Evolutionary conservation across 2,888 invertebrate genomes (phyloP).

Genomic region (Stenichneumon culpator): DNA sequence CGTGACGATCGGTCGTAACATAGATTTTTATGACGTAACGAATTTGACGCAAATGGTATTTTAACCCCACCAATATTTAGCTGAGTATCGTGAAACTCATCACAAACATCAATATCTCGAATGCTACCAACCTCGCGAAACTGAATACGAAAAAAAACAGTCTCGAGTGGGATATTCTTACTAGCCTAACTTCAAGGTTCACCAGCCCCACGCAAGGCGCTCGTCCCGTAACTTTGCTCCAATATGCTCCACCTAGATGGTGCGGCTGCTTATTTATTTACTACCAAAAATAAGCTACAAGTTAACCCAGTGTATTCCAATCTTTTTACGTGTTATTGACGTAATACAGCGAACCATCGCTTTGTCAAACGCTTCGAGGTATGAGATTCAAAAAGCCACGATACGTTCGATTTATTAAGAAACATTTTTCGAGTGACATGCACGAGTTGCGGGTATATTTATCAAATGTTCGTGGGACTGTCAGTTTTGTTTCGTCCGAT

Average conservation of each 20-base stretch:
- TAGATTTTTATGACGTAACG: background rate
- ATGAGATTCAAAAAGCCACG: constrained; percentile 11
- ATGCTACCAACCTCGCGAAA: background rate
- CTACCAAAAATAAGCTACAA: constrained; percentile 65
- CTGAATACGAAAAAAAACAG: background rate
- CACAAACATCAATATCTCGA: background rate
- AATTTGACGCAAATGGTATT: background rate
- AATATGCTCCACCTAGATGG: constrained; percentile 46
- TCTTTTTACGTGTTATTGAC: constrained; percentile 41
- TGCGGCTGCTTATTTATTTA: constrained; percentile 67
- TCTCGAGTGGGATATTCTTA: background rate
- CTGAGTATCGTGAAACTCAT: background rate
- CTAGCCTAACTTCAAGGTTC: constrained; percentile 8
- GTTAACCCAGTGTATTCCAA: constrained; percentile 31
- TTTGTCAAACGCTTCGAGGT: constrained; percentile 41
- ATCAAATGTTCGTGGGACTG: constrained; percentile 6
- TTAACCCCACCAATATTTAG: background rate
- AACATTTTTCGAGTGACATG: background rate
- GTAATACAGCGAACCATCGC: constrained; percentile 37
- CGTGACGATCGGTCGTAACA: background rate
- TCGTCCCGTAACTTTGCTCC: constrained; percentile 29
- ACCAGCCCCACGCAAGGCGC: constrained; percentile 25
- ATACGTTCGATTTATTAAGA: background rate
- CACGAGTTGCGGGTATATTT: background rate
- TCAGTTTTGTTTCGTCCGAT: constrained; percentile 23